Evolutionary conservation across 2,113 vertebrate species (phyloP).

Genomic region (Gymnogyps californianus): DNA sequence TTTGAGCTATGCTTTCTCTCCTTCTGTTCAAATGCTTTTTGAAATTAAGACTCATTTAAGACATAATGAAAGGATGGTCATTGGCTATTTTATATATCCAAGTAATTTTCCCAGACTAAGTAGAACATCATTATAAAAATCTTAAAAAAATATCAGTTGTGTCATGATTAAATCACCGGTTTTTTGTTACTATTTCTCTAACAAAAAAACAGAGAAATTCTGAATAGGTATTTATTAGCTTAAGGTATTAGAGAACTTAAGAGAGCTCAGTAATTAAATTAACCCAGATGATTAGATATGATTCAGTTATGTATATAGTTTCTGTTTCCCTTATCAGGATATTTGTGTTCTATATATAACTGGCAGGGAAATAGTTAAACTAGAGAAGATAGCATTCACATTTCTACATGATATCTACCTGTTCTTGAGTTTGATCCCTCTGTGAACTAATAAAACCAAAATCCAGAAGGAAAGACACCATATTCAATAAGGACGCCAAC

Average conservation of each 20-base stretch:
- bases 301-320: neutral
- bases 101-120: neutral
- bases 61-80: neutral
- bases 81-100: neutral
- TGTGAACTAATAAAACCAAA: neutral
- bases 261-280: neutral
- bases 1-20: neutral
- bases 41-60: neutral
- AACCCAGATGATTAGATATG: neutral
- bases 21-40: neutral
- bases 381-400: neutral
- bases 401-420: neutral
- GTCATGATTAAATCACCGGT: neutral
- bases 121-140: neutral
- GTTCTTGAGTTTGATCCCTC: neutral
- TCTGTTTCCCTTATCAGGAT: neutral
- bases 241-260: neutral
- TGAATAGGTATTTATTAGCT: neutral
- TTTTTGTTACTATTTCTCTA: neutral
- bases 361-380: neutral
- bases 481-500: neutral
- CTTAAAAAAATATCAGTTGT: neutral
- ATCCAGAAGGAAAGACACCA: neutral
- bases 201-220: neutral
- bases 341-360: neutral